Evolutionary conservation across 2,113 vertebrate species (phyloP), one percentile per base, ranked within the genome.

Genomic region (Rhinolophus sinicus): DNA sequence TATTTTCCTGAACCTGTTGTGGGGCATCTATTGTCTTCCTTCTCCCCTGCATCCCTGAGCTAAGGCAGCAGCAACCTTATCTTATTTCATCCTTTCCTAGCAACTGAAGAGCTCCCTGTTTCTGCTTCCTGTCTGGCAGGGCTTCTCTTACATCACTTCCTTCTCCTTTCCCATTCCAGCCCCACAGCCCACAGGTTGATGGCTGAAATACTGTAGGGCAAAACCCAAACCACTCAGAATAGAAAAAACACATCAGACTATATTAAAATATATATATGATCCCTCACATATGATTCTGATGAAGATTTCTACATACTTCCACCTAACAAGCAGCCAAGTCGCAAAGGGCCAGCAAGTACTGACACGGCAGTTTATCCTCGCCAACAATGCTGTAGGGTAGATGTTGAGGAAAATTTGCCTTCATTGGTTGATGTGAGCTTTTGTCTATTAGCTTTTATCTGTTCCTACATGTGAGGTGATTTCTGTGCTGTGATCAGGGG

Each of bases 201-300:
- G 77, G 69, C 35, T 9, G 33, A 82, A 78, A 89, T 24, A 19
- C 72, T 62, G 7, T n/a, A 35, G 24, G 22, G 5, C 19, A 86
- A 95, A 85, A 90, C n/a, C 47, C 52, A 92, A 88, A 88, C 56
- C 24, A 67, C 33, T 85, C 54, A 88, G 75, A 82, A 70, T 47
- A 88, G 26, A 78, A 73, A 50, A 85, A 86, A 38, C 44, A 40
- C 12, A 90, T 40, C 50, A 69, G 40, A 54, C 14, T n/a, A 54
- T 54, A 54, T 85, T n/a, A 21, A 72, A 83, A 54, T 22, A 76
- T 12, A 16, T 10, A 16, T 64, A 62, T 33, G 16, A 69, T 38
- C 69, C 73, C 47, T 69, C 90, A 72, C 73, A 80, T 58, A 40
- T 1, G 21, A 82, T 26, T 90, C 70, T 88, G 76, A 91, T 13